Evolutionary conservation across 2,113 vertebrate genomes (phyloP).

Genomic region (Syrmaticus mikado): DNA sequence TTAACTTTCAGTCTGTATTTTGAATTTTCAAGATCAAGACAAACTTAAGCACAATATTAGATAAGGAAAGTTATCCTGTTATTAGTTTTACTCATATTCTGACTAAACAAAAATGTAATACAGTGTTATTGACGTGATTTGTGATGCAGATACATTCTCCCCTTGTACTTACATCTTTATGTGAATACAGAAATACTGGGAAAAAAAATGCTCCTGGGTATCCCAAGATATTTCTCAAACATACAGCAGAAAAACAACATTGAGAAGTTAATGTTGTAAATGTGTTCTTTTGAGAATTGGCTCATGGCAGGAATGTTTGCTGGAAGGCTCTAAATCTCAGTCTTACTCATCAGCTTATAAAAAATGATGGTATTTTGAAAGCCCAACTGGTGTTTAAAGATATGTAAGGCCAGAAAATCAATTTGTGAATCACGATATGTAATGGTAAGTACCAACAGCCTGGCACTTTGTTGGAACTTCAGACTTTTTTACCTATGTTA

Average conservation of each 20-base stretch:
- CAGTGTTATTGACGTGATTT: background rate
- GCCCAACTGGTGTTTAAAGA: slow-evolving; percentile 53
- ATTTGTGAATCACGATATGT: slow-evolving; percentile 58
- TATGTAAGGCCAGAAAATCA: slow-evolving; percentile 70
- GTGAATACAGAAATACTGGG: slow-evolving; percentile 39
- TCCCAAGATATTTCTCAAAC: background rate
- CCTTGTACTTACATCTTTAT: background rate
- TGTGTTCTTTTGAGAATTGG: slow-evolving; percentile 26
- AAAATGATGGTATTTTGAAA: slow-evolving; percentile 62
- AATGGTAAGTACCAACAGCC: slow-evolving; percentile 38
- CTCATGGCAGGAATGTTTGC: background rate
- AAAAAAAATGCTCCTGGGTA: background rate
- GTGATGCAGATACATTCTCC: background rate
- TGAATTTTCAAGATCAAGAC: background rate
- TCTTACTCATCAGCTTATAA: slow-evolving; percentile 63
- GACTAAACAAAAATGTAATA: background rate
- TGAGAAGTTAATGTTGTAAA: background rate
- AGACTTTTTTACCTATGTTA: slow-evolving; percentile 3
- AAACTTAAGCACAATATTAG: background rate
- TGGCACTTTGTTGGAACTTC: slow-evolving; percentile 3
- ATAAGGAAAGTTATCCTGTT: background rate
- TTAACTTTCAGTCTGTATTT: background rate
- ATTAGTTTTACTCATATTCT: background rate
- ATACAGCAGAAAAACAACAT: slow-evolving; percentile 36
- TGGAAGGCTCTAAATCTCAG: slow-evolving; percentile 61